These are phyloP conservation scores for Chiroxiphia lanceolata DNA, from an alignment of 2,797 vertebrate genomes.

Conservation along the genomic window DNA sequence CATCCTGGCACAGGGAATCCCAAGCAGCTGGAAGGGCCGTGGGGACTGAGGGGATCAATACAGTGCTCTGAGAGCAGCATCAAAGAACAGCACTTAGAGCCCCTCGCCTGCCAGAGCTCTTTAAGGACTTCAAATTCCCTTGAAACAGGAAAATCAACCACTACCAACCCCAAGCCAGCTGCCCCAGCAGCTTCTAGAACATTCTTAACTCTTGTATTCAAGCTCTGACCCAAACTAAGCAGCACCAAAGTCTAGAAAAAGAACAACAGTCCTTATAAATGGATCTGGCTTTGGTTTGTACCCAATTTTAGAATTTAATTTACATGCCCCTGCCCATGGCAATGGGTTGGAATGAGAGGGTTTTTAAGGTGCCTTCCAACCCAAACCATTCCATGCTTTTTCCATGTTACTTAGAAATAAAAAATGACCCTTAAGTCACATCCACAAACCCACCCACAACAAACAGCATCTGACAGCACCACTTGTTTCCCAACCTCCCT, in stretches of 20 bases:
- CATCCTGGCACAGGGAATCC: background rate
- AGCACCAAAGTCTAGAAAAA: background rate
- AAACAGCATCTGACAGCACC: background rate
- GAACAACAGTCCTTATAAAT: accelerated
- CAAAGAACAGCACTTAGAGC: background rate
- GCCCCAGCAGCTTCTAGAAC: background rate
- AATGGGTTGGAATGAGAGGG: background rate
- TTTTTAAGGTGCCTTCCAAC: background rate
- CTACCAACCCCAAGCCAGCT: background rate
- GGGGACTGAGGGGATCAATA: background rate
- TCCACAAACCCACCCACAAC: background rate
- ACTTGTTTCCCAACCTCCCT: background rate
- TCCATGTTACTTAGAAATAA: background rate
- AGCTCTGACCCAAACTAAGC: background rate
- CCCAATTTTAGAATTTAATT: background rate
- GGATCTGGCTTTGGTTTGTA: background rate
- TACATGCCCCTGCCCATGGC: no score
- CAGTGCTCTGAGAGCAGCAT: no score
- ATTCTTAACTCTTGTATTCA: no score
- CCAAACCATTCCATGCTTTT: background rate
- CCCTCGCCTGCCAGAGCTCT: background rate
- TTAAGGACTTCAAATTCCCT: background rate
- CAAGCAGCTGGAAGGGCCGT: background rate
- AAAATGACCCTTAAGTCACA: background rate
- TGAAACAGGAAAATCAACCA: background rate